Evolutionary conservation across 2,888 invertebrate genomes (phyloP).

Genomic region (Chloroclysta siterata): DNA sequence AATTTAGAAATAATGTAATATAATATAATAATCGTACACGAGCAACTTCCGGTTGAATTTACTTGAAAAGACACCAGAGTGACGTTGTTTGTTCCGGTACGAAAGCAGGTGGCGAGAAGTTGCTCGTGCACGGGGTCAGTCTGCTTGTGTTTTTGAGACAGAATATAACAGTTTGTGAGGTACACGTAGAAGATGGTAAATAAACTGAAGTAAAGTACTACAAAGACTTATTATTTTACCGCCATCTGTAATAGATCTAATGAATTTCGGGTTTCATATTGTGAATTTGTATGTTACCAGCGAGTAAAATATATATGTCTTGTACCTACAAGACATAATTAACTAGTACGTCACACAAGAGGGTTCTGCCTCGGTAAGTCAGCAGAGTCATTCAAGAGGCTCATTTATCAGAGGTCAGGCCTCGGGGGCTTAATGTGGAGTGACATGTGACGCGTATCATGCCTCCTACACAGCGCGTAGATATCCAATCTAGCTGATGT

Average conservation of each 20-base stretch:
- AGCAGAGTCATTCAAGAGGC: slow-evolving; percentile 42
- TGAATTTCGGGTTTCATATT: neutral
- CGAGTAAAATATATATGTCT: slow-evolving; percentile 16
- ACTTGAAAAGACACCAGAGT: too few species aligned
- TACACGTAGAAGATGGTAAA: too few species aligned
- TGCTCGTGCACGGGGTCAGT: too few species aligned
- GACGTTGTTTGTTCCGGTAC: too few species aligned
- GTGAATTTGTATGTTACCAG: slow-evolving; percentile 2
- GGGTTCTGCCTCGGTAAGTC: slow-evolving; percentile 34
- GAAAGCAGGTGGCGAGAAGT: too few species aligned
- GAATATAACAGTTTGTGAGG: too few species aligned
- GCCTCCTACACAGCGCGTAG: slow-evolving; percentile 23
- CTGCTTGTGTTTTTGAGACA: too few species aligned
- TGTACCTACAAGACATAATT: slow-evolving; percentile 37
- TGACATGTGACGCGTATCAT: slow-evolving; percentile 41
- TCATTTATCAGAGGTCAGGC: slow-evolving; percentile 51
- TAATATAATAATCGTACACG: too few species aligned
- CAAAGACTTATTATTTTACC: too few species aligned
- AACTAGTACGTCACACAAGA: slow-evolving; percentile 38
- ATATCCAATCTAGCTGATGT: slow-evolving; percentile 1
- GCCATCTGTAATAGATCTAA: neutral
- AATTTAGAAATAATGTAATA: too few species aligned
- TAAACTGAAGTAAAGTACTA: too few species aligned
- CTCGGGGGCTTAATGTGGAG: slow-evolving; percentile 41
- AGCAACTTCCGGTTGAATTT: too few species aligned